Percentiles rank a stretch among this genome's conserved stretches.
These are phyloP conservation scores for Chascanopsetta lugubris DNA, from an alignment of 2,113 vertebrate genomes.

Conservation along the genomic window DNA sequence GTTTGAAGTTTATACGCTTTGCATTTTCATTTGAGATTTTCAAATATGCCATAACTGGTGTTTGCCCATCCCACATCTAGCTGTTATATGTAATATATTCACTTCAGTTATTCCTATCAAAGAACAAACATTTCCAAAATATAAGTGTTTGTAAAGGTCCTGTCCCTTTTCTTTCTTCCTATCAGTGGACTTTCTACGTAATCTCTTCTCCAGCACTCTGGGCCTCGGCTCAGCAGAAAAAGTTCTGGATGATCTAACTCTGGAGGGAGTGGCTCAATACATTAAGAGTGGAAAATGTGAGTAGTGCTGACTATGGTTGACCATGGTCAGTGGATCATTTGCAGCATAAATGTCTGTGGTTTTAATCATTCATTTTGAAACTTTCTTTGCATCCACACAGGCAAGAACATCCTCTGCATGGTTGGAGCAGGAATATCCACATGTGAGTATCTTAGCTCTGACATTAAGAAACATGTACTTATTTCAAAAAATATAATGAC, in stretches of 20 bases:
- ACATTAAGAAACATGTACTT: background rate
- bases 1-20: too few species aligned
- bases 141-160: too few species aligned
- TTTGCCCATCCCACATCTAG: too few species aligned
- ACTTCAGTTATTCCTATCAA: too few species aligned
- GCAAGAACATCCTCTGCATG: slow-evolving; percentile 91
- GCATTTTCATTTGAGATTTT: too few species aligned
- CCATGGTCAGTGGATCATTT: too few species aligned
- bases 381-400: slow-evolving; percentile 66
- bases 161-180: slow-evolving; percentile 1
- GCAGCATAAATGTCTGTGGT: background rate
- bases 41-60: too few species aligned
- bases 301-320: slow-evolving; percentile 21
- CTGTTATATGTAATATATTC: too few species aligned
- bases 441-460: slow-evolving; percentile 70
- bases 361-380: background rate
- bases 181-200: slow-evolving; percentile 91
- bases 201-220: slow-evolving; percentile 86
- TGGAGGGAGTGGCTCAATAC: slow-evolving; percentile 86
- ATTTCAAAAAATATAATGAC: too few species aligned
- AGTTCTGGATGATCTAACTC: slow-evolving; percentile 87
- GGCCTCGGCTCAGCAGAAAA: slow-evolving; percentile 85
- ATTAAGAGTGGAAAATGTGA: slow-evolving; percentile 89
- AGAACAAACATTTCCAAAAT: too few species aligned
- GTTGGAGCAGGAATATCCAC: slow-evolving; percentile 92